A percentile compares a stretch with the other conserved stretches of the same genome.
These are phyloP conservation scores for Drosophila limbata DNA, from an alignment of 2,888 invertebrate species.

Conservation along the genomic window DNA sequence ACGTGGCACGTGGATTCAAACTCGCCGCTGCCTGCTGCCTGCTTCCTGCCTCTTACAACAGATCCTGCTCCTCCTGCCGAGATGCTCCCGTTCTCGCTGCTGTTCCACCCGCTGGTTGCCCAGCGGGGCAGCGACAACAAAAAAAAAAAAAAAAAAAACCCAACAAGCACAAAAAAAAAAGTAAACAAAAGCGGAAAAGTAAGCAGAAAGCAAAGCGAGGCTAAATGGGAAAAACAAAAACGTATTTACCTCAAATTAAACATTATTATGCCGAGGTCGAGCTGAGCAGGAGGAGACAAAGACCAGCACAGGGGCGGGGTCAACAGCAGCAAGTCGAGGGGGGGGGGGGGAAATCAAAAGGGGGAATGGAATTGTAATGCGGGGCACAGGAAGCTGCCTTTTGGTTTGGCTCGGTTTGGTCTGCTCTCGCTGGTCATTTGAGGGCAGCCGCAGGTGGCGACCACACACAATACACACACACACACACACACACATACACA, in stretches of 20 bases:
- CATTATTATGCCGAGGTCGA: slow-evolving; percentile 81
- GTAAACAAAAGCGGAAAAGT: slow-evolving; percentile 8
- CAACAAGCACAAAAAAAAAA: slow-evolving; percentile 11
- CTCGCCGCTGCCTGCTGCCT: slow-evolving; percentile 1
- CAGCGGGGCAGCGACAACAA: slow-evolving; percentile 46
- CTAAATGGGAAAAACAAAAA: slow-evolving; percentile 71
- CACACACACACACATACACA: slow-evolving; percentile 30
- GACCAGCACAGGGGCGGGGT: neutral
- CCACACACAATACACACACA: slow-evolving; percentile 45
- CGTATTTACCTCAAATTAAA: slow-evolving; percentile 85
- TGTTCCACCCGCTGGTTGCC: slow-evolving; percentile 35
- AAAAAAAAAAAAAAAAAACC: slow-evolving; percentile 3
- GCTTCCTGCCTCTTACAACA: too few relatives aligned
- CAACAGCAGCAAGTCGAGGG: neutral
- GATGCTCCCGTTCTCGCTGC: slow-evolving; percentile 6
- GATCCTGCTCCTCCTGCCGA: neutral
- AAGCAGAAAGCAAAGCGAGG: slow-evolving; percentile 23
- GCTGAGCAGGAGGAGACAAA: neutral
- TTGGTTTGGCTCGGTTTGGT: slow-evolving; percentile 20
- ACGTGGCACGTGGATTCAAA: neutral
- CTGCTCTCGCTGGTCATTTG: slow-evolving; percentile 70
- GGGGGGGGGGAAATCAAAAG: neutral
- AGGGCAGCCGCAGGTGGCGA: slow-evolving; percentile 79
- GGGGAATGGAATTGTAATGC: slow-evolving; percentile 16
- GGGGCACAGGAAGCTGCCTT: slow-evolving; percentile 30